These are phyloP conservation scores for Mesocentrotus franciscanus DNA, from an alignment of 53 echinoderm and acorn worm species.

Conservation along the genomic window DNA sequence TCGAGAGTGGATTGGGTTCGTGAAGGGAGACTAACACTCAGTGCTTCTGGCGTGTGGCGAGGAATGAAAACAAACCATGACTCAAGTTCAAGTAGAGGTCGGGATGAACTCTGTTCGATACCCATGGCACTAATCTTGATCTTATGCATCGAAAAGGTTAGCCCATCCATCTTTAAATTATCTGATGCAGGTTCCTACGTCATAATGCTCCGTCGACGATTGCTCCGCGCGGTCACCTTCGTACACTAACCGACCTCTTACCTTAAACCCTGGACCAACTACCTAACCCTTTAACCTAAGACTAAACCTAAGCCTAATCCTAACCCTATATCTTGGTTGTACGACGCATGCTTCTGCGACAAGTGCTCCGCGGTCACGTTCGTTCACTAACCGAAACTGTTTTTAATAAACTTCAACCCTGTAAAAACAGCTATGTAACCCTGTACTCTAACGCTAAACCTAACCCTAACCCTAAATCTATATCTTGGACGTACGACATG, in stretches of 20 bases:
- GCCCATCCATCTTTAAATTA: conserved; percentile 2
- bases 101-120: conserved; percentile 22
- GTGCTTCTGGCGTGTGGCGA: background rate
- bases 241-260: too few relatives aligned
- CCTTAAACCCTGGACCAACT: background rate
- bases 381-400: too few relatives aligned
- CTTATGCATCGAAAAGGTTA: conserved; percentile 12
- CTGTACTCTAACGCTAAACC: background rate
- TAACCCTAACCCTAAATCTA: background rate
- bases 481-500: too few relatives aligned
- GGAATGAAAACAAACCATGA: conserved; percentile 14
- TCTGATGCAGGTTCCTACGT: background rate
- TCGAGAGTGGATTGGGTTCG: background rate
- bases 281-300: background rate
- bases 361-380: too few relatives aligned
- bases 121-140: background rate
- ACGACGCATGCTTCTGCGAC: too few relatives aligned
- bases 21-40: background rate
- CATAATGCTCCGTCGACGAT: too few relatives aligned
- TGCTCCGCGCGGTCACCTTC: too few relatives aligned
- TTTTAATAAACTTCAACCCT: background rate
- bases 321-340: too few relatives aligned
- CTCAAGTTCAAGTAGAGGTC: conserved; percentile 10
- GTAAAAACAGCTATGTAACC: background rate
- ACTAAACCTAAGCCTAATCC: background rate